phyloP scores from a whole-genome alignment of 2,888 invertebrate species.

The Caenorhabditis drosophilae region DNA sequence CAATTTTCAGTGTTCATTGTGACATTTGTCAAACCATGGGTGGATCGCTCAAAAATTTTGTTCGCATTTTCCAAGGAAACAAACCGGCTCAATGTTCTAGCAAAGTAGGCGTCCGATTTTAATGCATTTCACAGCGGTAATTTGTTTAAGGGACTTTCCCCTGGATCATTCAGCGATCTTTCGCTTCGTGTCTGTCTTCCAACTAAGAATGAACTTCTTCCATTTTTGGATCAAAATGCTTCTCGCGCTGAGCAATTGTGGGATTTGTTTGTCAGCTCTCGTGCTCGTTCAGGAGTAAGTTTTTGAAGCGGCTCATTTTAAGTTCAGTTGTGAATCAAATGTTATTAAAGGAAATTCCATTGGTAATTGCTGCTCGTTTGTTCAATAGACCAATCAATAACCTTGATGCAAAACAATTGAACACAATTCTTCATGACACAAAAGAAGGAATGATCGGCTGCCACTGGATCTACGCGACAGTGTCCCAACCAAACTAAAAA shows the following conservation, averaged over 20 bases:
- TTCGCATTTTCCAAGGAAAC: slow-evolving; percentile 66
- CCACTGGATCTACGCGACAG: slow-evolving; percentile 67
- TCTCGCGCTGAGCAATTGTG: slow-evolving; percentile 67
- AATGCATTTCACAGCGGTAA: too few relatives aligned
- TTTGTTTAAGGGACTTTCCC: slow-evolving; percentile 60
- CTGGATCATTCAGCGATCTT: slow-evolving; percentile 65
- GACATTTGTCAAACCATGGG: slow-evolving; percentile 67
- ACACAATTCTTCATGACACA: slow-evolving; percentile 64
- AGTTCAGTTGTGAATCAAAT: too few relatives aligned
- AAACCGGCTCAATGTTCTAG: slow-evolving; percentile 64
- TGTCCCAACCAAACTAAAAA: slow-evolving; percentile 52
- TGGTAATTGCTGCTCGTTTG: slow-evolving; percentile 66
- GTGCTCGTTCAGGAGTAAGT: slow-evolving; percentile 60
- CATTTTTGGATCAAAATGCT: slow-evolving; percentile 67
- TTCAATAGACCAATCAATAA: slow-evolving; percentile 68
- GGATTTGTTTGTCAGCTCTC: slow-evolving; percentile 67
- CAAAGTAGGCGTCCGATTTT: too few relatives aligned
- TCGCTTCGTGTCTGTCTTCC: slow-evolving; percentile 67
- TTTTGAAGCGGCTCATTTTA: background rate
- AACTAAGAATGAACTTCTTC: slow-evolving; percentile 65
- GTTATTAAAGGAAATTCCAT: slow-evolving; percentile 62
- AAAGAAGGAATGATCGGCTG: slow-evolving; percentile 68
- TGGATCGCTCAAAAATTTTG: slow-evolving; percentile 63
- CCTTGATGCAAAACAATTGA: slow-evolving; percentile 58
- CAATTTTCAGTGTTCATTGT: slow-evolving; percentile 56